phyloP scores from a whole-genome alignment of 2,797 vertebrate genomes.

The Chaetophractus vellerosus region DNA sequence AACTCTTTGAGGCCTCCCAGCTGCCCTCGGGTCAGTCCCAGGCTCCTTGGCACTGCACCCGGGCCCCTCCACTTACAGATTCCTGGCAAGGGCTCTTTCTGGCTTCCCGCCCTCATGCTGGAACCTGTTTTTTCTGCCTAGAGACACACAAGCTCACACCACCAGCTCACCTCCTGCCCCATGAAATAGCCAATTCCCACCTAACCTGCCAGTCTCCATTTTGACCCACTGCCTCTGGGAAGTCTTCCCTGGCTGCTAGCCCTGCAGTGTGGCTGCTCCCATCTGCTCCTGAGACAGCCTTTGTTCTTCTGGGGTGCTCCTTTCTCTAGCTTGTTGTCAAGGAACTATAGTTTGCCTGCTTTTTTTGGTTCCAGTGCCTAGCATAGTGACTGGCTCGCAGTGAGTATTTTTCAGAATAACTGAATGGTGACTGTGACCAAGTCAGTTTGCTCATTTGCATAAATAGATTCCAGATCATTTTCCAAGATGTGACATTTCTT shows the following conservation, averaged over 20 bases:
- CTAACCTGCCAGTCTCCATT: neutral
- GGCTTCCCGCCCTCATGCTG: neutral
- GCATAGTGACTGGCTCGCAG: neutral
- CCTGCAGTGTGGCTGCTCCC: neutral
- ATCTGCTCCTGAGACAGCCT: neutral
- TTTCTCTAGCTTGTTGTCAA: neutral
- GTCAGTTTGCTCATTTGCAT: neutral
- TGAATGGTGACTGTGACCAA: neutral
- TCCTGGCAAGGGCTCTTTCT: neutral
- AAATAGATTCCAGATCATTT: slow-evolving; percentile 61
- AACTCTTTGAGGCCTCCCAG: neutral
- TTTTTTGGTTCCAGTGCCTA: neutral
- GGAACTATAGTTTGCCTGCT: neutral
- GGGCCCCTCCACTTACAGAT: neutral
- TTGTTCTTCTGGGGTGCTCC: neutral
- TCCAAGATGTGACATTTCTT: neutral
- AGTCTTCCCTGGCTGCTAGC: neutral
- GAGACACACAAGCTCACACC: neutral
- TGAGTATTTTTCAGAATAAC: neutral
- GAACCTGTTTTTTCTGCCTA: slow-evolving; percentile 18
- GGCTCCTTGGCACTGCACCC: neutral
- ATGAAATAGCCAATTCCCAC: neutral
- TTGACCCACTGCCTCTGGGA: neutral
- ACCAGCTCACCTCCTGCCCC: neutral
- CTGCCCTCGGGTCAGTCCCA: neutral